phyloP scores from a whole-genome alignment of 2,888 invertebrate genomes.

The Erannis defoliaria region DNA sequence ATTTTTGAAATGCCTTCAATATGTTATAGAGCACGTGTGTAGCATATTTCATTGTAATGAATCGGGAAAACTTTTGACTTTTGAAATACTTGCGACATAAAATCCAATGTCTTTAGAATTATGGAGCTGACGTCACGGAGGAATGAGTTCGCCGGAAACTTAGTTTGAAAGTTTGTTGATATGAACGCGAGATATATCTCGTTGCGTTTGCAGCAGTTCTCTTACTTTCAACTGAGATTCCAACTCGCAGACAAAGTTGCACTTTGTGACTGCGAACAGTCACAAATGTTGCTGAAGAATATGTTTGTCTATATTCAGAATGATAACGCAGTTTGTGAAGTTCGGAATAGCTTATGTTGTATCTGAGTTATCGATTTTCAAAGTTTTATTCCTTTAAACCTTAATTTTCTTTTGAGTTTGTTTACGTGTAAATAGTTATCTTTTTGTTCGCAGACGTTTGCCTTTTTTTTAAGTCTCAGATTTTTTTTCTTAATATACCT shows the following conservation, averaged over 20 bases:
- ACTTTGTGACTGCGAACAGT: slow-evolving; percentile 63
- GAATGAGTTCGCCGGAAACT: slow-evolving; percentile 66
- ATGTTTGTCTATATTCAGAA: slow-evolving; percentile 58
- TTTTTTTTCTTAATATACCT: too few species aligned
- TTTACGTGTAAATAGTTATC: slow-evolving; percentile 31
- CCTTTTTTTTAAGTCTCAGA: background rate
- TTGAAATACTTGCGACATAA: slow-evolving; percentile 48
- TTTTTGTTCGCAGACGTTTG: background rate
- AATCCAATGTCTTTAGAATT: slow-evolving; percentile 58
- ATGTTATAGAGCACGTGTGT: slow-evolving; percentile 26
- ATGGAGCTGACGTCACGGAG: slow-evolving; percentile 66
- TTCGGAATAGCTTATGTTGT: slow-evolving; percentile 49
- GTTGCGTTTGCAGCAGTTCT: slow-evolving; percentile 67
- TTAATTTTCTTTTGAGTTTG: slow-evolving; percentile 25
- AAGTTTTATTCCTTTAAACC: slow-evolving; percentile 36
- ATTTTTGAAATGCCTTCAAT: slow-evolving; percentile 37
- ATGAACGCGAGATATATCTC: slow-evolving; percentile 66
- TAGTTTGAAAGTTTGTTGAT: slow-evolving; percentile 71
- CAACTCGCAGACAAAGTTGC: slow-evolving; percentile 71
- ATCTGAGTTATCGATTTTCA: slow-evolving; percentile 45
- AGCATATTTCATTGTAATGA: slow-evolving; percentile 28
- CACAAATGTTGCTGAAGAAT: slow-evolving; percentile 70
- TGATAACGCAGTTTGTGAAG: slow-evolving; percentile 64
- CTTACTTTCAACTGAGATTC: slow-evolving; percentile 63
- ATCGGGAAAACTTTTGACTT: slow-evolving; percentile 37